Evolutionary conservation across 2,113 vertebrate species (phyloP).

Genomic region (Aramus guarauna): DNA sequence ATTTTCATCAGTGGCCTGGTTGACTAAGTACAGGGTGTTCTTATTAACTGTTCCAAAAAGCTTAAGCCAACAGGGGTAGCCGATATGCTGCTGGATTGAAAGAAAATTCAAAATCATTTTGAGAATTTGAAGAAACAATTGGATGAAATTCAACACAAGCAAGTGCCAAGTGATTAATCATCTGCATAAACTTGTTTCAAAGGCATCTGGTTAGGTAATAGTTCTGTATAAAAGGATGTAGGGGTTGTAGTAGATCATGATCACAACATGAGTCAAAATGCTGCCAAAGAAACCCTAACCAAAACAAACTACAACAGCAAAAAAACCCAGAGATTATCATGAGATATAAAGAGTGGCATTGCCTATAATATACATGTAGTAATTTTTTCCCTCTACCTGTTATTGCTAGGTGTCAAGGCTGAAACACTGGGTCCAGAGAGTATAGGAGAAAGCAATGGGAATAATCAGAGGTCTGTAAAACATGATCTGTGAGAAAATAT

Average conservation of each 20-base stretch:
- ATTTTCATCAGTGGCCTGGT: not conserved
- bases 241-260: not conserved
- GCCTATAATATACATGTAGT: not conserved
- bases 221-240: not conserved
- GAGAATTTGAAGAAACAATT: not conserved
- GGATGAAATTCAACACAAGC: not conserved
- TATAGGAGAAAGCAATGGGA: not conserved
- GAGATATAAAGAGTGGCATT: not conserved
- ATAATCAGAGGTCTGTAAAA: not conserved
- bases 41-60: not conserved
- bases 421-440: not conserved
- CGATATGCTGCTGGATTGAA: not conserved
- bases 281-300: not conserved
- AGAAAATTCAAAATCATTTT: not conserved
- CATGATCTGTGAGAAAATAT: not conserved
- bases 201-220: not conserved
- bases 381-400: not conserved
- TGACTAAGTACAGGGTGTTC: not conserved
- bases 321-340: not conserved
- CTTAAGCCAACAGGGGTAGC: not conserved
- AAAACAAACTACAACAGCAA: not conserved
- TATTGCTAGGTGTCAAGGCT: not conserved
- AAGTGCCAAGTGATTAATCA: not conserved
- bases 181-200: not conserved
- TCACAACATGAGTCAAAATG: not conserved